phyloP scores from a whole-genome alignment of 2,113 vertebrate genomes.

The Sylvia atricapilla region DNA sequence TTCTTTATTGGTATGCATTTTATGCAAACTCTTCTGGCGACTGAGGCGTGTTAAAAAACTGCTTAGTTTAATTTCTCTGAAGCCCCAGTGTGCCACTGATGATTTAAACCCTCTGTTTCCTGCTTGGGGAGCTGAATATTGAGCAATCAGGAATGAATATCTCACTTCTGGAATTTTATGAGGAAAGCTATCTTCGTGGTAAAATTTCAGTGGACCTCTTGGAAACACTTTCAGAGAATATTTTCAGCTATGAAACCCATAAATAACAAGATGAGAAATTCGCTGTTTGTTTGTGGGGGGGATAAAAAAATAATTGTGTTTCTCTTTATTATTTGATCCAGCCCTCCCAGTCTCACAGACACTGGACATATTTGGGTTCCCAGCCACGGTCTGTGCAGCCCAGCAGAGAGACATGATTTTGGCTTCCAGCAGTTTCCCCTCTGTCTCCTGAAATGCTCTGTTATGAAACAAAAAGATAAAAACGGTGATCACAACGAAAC shows the following conservation, averaged over 20 bases:
- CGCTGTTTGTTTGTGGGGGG: neutral
- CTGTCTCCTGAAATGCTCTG: neutral
- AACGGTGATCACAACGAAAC: neutral
- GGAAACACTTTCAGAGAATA: neutral
- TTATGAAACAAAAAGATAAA: neutral
- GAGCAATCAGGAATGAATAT: neutral
- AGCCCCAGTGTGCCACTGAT: neutral
- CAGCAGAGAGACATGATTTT: neutral
- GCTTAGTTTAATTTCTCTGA: constrained; percentile 3
- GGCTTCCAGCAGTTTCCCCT: neutral
- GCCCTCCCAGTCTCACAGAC: neutral
- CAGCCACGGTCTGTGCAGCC: neutral
- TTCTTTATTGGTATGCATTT: constrained; percentile 23
- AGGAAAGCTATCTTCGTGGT: neutral
- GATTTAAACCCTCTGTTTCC: constrained; percentile 36
- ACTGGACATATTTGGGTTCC: neutral
- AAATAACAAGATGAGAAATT: neutral
- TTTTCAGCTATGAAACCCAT: neutral
- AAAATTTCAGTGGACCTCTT: neutral
- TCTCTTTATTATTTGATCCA: neutral
- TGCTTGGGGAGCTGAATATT: neutral
- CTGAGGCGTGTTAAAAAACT: neutral
- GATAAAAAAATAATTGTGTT: accelerated
- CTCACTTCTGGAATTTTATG: neutral
- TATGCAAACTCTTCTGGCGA: constrained; percentile 3